Evolutionary conservation across 1,140 invertebrate genomes (phyloP).

Genomic region (Semibalanus balanoides): DNA sequence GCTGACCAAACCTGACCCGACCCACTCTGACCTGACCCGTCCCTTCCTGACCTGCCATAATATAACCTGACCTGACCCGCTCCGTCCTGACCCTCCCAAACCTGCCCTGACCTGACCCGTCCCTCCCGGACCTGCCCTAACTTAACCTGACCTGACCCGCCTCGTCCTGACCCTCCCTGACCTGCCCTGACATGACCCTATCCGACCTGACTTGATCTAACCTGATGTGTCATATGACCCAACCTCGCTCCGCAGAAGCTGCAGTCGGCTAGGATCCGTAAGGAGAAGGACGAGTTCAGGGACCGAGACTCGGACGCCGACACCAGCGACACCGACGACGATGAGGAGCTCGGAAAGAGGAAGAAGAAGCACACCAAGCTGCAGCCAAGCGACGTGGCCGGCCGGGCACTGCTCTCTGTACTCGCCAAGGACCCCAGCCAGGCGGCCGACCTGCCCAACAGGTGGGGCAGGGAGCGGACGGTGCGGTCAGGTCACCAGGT

Average conservation of each 20-base stretch:
- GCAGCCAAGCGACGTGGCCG: slow-evolving; percentile 8
- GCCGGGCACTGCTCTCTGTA: slow-evolving; percentile 8
- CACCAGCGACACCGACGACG: slow-evolving; percentile 8
- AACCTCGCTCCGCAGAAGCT: background rate
- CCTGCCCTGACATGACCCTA: too few species aligned
- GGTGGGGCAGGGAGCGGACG: slow-evolving; percentile 3
- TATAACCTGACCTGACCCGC: too few species aligned
- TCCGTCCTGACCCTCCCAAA: too few species aligned
- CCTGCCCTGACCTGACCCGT: too few species aligned
- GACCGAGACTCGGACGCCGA: slow-evolving; percentile 5
- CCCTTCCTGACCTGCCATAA: too few species aligned
- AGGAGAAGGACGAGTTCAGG: background rate
- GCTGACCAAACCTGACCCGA: too few species aligned
- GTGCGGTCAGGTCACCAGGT: background rate
- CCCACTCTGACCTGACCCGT: too few species aligned
- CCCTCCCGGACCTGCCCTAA: too few species aligned
- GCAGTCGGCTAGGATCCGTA: background rate
- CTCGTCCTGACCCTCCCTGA: too few species aligned
- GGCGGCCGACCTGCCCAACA: slow-evolving; percentile 7
- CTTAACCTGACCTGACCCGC: too few species aligned
- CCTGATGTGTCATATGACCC: too few species aligned
- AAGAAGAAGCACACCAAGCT: background rate
- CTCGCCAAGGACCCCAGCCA: background rate
- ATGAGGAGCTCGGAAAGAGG: background rate
- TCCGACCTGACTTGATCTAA: too few species aligned